Conservation (phyloP, 2,888 invertebrate species). For the Erebia palarica region DNA sequence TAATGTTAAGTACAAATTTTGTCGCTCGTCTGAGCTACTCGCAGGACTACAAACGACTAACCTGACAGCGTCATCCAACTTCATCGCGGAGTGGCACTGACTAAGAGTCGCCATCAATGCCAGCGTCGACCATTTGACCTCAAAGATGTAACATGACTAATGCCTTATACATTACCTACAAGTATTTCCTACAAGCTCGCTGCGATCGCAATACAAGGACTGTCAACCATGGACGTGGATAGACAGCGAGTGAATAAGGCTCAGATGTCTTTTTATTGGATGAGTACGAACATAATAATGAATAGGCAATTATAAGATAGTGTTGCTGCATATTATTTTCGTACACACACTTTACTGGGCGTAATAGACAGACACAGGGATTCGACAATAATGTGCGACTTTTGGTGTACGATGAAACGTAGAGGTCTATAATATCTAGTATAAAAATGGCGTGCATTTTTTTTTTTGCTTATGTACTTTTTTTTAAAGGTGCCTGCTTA, state of each 20-base stretch:
- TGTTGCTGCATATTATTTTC: background rate
- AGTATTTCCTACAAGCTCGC: constrained; percentile 46
- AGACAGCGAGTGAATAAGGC: constrained; percentile 26
- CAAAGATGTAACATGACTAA: constrained; percentile 61
- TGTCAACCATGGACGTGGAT: constrained; percentile 34
- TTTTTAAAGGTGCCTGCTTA: too few species aligned
- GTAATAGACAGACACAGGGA: too few species aligned
- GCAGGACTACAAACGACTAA: constrained; percentile 49
- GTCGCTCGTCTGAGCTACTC: constrained; percentile 47
- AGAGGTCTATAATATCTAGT: too few species aligned
- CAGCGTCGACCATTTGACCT: constrained; percentile 54
- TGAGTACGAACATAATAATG: constrained; percentile 2
- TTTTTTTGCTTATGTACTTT: too few species aligned
- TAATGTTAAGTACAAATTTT: too few species aligned
- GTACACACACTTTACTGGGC: background rate
- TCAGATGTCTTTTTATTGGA: constrained; percentile 14
- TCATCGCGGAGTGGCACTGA: constrained; percentile 66
- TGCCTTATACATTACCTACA: constrained; percentile 57
- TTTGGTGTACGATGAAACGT: too few species aligned
- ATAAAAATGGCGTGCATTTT: too few species aligned
- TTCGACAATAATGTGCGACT: too few species aligned
- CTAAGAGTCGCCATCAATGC: constrained; percentile 59
- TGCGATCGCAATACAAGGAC: constrained; percentile 36
- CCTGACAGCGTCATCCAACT: constrained; percentile 61
- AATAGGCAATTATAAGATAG: constrained; percentile 17